Percentiles rank a stretch among this genome's conserved stretches.
These are phyloP conservation scores for Agrotis clavis DNA, from an alignment of 2,888 invertebrate species.

Conservation along the genomic window DNA sequence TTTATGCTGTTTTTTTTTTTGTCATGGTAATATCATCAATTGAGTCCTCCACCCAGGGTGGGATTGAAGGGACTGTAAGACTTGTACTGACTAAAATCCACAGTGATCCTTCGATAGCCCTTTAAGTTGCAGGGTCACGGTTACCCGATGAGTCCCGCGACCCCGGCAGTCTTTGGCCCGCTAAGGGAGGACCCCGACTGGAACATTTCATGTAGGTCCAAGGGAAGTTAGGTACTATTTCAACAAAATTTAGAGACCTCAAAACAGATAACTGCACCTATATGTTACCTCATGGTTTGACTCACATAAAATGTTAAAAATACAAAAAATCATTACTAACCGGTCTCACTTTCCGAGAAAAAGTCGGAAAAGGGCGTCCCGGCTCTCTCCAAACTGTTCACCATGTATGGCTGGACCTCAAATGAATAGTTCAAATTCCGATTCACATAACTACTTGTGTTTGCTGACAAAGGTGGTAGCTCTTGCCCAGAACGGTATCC, in stretches of 20 bases:
- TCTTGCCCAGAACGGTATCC: constrained; percentile 78
- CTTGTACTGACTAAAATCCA: no score
- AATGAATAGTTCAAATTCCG: constrained; percentile 84
- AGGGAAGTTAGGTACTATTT: no score
- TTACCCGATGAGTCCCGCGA: no score
- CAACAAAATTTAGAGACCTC: background rate
- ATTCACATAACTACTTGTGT: constrained; percentile 78
- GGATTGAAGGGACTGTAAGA: no score
- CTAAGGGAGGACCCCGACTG: no score
- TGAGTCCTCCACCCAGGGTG: no score
- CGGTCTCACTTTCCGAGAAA: constrained; percentile 87
- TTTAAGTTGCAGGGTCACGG: no score
- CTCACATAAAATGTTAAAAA: background rate
- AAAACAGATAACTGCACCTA: background rate
- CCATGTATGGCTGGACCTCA: constrained; percentile 76
- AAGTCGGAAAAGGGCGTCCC: constrained; percentile 87
- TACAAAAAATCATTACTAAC: constrained; percentile 53
- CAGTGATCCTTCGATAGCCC: no score
- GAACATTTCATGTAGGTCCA: background rate
- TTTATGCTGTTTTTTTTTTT: background rate
- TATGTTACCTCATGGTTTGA: background rate
- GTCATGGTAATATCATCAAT: no score
- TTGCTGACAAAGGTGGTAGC: constrained; percentile 82
- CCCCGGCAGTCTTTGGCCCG: no score
- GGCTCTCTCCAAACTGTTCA: constrained; percentile 79